These are phyloP conservation scores for Chiloscyllium plagiosum DNA, from an alignment of 2,113 vertebrate genomes.

Conservation along the genomic window DNA sequence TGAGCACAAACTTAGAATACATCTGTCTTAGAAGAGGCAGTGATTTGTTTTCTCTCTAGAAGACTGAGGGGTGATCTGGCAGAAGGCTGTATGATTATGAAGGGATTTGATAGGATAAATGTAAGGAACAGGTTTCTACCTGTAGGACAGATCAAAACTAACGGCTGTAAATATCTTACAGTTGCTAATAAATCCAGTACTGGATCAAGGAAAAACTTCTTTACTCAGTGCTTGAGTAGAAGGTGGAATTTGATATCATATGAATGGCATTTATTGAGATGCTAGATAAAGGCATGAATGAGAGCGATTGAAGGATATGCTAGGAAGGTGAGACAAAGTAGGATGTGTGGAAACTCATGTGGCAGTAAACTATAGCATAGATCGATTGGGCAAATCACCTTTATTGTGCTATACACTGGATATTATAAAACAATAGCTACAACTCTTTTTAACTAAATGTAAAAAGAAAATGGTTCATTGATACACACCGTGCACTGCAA, in stretches of 20 bases:
- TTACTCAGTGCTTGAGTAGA: background rate
- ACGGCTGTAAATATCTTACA: background rate
- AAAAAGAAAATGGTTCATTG: background rate
- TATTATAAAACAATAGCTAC: background rate
- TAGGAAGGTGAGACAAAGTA: background rate
- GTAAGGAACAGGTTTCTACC: background rate
- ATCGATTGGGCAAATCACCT: background rate
- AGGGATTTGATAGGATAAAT: too few species aligned
- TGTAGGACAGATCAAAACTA: background rate
- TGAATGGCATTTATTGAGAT: background rate
- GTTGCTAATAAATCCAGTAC: background rate
- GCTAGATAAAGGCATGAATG: background rate
- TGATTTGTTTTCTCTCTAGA: background rate
- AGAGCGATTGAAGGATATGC: background rate
- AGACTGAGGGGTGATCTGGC: background rate
- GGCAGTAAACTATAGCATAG: background rate
- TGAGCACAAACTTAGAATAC: background rate
- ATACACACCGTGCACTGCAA: background rate
- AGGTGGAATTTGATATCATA: background rate
- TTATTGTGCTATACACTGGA: background rate
- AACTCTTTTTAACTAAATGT: background rate
- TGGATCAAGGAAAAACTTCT: background rate
- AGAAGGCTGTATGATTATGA: background rate
- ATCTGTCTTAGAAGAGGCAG: background rate
- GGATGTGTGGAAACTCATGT: background rate